Base-by-base conservation (phyloP, 37 sponge, comb jelly and placozoan species). In the Hormiphora californensis region DNA sequence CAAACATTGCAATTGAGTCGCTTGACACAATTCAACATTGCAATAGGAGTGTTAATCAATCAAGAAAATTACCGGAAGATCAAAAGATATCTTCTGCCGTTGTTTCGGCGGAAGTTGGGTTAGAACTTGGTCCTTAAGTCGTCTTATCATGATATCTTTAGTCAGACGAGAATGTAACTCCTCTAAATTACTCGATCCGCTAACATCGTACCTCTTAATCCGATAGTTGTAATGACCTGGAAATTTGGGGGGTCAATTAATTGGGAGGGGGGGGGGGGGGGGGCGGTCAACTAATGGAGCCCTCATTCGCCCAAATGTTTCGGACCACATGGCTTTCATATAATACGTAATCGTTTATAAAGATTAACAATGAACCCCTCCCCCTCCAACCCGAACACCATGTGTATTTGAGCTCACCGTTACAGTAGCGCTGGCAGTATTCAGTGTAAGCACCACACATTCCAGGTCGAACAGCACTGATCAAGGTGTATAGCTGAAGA, bases 81-180 rank as follows among this genome's bases (percentile, higher is more conserved):
- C 81, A 21, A 73, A 73, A 1, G 81, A 73, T 39, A 73, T 40
- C 27, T 73, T 73, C 81, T 73, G 81, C n/a, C 81, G 43, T 19
- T 25, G 31, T 73, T 73, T 73, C 21, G 81, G 39, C 34, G 81
- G 81, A 0, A 73, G 81, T 28, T 73, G 81, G 39, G 81, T 41
- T 25, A 73, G 81, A 25, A 73, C 81, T 1, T 40, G 19, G 15
- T 51, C 22, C 81, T 73, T 73, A 44, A 73, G 81, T 73, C 81
- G 43, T 36, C 81, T 21, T 41, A 73, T 40, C 81, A 73, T 73
- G 15, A 73, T 30, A 30, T 73, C 23, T 35, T 40, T 15, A 1
- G 81, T 73, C 2, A 73, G 81, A 17, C 34, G 81, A 41, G 27
- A 7, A 28, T 73, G 81, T 0, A 73, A 51, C 39, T 73, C 81